Conservation (phyloP, 2,797 vertebrate genomes). For the Sebastes kiyomatsui region DNA sequence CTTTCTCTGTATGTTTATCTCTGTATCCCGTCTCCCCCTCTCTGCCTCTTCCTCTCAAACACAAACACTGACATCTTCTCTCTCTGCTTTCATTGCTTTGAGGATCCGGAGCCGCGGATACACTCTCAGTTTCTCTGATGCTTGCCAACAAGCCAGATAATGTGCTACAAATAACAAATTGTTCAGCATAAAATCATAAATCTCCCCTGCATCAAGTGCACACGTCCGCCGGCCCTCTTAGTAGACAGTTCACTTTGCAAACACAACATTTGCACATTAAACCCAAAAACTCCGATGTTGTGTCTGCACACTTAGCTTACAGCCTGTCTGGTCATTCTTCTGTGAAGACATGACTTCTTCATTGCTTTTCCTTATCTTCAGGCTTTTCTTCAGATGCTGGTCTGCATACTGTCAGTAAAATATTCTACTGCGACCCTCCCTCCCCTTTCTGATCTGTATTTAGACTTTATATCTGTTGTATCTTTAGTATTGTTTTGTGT, state of each 20-base stretch:
- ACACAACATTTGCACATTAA: constrained; percentile 6
- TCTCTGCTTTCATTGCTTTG: constrained; percentile 50
- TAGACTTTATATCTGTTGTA: background rate
- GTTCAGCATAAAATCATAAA: constrained; percentile 32
- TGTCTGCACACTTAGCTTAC: background rate
- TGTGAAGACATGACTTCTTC: background rate
- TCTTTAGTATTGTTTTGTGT: background rate
- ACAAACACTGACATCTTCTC: constrained; percentile 66
- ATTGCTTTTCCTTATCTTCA: background rate
- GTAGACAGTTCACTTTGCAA: background rate
- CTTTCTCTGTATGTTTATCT: constrained; percentile 65
- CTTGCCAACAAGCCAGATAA: constrained; percentile 55
- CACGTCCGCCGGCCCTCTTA: background rate
- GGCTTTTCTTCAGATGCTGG: background rate
- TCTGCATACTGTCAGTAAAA: background rate
- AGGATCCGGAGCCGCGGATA: constrained; percentile 39
- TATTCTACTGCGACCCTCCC: background rate
- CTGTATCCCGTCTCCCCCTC: constrained; percentile 55
- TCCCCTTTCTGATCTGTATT: background rate
- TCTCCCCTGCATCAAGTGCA: constrained; percentile 29
- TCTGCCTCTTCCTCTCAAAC: constrained; percentile 53
- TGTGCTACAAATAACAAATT: constrained; percentile 53
- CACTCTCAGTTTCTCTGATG: constrained; percentile 41
- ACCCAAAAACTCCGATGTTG: background rate
- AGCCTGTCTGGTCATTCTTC: background rate